Evolutionary conservation across 2,113 vertebrate species (phyloP).

Genomic region (Macaca fascicularis): DNA sequence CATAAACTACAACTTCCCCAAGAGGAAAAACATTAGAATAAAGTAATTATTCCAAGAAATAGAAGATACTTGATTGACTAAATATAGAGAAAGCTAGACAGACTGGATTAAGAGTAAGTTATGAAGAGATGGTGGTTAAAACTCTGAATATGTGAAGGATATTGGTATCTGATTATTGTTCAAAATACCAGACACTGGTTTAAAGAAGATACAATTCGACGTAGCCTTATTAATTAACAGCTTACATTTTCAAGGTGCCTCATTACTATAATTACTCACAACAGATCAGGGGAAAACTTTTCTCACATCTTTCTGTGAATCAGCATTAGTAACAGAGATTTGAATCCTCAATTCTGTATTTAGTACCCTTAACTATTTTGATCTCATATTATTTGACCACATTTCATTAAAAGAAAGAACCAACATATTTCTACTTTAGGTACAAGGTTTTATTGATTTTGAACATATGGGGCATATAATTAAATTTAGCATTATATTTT

Average conservation of each 20-base stretch:
- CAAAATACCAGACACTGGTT: constrained; percentile 44
- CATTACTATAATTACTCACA: constrained; percentile 69
- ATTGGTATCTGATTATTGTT: constrained; percentile 55
- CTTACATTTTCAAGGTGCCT: constrained; percentile 66
- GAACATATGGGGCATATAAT: neutral
- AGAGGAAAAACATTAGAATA: neutral
- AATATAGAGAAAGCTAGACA: constrained; percentile 15
- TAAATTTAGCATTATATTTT: constrained; percentile 21
- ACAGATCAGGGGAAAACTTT: constrained; percentile 30
- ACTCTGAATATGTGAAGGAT: neutral
- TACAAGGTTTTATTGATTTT: constrained; percentile 31
- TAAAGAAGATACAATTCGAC: constrained; percentile 51
- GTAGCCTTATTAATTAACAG: constrained; percentile 66
- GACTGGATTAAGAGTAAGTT: neutral
- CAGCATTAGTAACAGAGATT: constrained; percentile 45
- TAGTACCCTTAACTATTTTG: constrained; percentile 20
- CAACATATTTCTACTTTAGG: neutral
- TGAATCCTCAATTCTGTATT: constrained; percentile 32
- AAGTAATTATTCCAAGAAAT: constrained; percentile 19
- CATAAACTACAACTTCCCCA: constrained; percentile 25
- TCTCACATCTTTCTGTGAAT: constrained; percentile 49
- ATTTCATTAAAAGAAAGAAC: neutral
- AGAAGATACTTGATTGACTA: neutral
- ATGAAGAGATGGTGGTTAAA: neutral
- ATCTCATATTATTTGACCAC: neutral